Base-by-base conservation (phyloP, 2,797 vertebrate genomes). In the Helarctos malayanus region DNA sequence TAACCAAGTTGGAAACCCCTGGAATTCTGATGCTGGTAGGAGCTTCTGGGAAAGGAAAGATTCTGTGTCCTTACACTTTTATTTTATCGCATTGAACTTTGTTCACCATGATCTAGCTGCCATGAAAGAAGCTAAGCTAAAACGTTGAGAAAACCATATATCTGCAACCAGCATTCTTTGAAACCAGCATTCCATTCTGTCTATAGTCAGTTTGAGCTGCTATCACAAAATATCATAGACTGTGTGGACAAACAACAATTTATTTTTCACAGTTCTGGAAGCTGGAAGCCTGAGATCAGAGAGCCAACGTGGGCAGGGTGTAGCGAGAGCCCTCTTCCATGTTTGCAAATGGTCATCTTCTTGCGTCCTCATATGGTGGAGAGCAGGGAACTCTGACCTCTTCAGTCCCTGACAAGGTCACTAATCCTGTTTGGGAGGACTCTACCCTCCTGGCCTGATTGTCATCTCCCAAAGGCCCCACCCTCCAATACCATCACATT, bases 81-180 rank as follows among this genome's bases (percentile, higher is more conserved):
- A 83, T 80, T 82, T 76, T 92, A 71, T 59, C 89, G 94, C 19
- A 75, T 84, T 83, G 79, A 80, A 96, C 38, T 88, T 87, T 71
- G 49, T 57, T 93, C 38, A 90, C 5, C 27, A 57, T 71, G 45
- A 82, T 88, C 59, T 29, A 92, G 23, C 88, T 56, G 12, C 14
- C 7, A 25, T 23, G 38, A 81, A 57, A 85, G 59, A 78, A 35
- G 27, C 16, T 93, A 71, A 88, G n/a, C 14, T 63, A 89, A 29
- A 83, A 75, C 35, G 49, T 87, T 45, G 14, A 52, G 41, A 69
- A 93, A 84, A 82, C 2, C 29, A 86, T 61, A 56, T 49, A 75
- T 68, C 27, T 76, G 54, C 41, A 1, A 41, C 41, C 41, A 41
- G 41, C 41, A 7, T 41, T 95, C 57, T 93, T 89, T 54, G 47